Percentiles rank a stretch among this genome's conserved stretches.
phyloP scores from a whole-genome alignment of 2,888 invertebrate genomes.

The Polyploca ridens region DNA sequence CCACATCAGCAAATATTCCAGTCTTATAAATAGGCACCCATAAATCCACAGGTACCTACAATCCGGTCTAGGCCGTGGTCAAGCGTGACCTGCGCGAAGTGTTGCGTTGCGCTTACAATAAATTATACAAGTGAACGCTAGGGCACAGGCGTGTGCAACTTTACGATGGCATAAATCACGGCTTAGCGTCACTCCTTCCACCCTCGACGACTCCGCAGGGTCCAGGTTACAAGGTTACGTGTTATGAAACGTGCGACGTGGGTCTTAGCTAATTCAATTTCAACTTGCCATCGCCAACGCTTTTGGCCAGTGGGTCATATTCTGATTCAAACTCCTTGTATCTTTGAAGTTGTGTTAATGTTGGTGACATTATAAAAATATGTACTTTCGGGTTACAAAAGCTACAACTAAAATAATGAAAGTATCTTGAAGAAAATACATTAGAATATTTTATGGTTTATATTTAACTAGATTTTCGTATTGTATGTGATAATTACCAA shows the following conservation, averaged over 20 bases:
- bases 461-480: too few relatives aligned
- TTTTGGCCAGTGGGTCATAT: constrained; percentile 42
- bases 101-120: constrained; percentile 55
- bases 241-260: constrained; percentile 42
- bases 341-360: constrained; percentile 20
- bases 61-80: constrained; percentile 67
- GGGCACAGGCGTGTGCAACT: constrained; percentile 75
- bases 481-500: too few relatives aligned
- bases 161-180: constrained; percentile 79
- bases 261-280: constrained; percentile 39
- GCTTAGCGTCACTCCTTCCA: constrained; percentile 61
- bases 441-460: too few relatives aligned
- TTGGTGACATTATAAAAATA: neutral
- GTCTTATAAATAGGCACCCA: constrained; percentile 44
- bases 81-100: constrained; percentile 59
- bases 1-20: neutral
- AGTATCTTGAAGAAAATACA: too few relatives aligned
- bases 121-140: constrained; percentile 81
- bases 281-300: constrained; percentile 27
- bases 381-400: too few relatives aligned
- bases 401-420: too few relatives aligned
- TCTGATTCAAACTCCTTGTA: constrained; percentile 20
- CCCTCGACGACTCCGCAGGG: constrained; percentile 47
- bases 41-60: constrained; percentile 56
- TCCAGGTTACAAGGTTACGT: constrained; percentile 48